Evolutionary conservation across 2,888 invertebrate genomes (phyloP), one percentile per base, ranked within the genome.

Genomic region (Xestia c-nigrum): DNA sequence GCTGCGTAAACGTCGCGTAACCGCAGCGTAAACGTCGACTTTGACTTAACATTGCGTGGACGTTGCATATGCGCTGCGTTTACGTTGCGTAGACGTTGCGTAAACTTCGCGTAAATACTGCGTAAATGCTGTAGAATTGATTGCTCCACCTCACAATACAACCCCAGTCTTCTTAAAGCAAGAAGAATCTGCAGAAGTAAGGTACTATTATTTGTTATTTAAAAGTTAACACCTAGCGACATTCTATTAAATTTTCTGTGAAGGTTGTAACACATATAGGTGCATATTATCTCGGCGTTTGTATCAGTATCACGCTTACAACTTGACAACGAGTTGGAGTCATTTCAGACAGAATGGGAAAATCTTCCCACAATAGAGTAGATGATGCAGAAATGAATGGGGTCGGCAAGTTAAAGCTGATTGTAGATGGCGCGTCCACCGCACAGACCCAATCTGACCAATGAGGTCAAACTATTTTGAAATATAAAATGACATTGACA

Each of bases 121-220:
- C 46, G 46, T 38, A 24, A 21, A 38, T 9, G 64, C 64, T 64
- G 43, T 16, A 43, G 7, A 64, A 43, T 43, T 43, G 1, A n/a
- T 46, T 14, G 38, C 14, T 38, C n/a, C 47, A 64, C 31, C 19
- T 55, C 72, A 40, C 19, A 63, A 47, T 80, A 40, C 46, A 24
- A 9, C 52, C 40, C n/a, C 43, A 43, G 46, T 61, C 65, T 73
- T 72, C 57, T 59, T 59, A 40, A n/a, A 66, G 16, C 38, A 21
- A 65, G 21, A 65, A 19, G 19, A 0, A 43, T 46, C 43, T 10
- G 9, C 65, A 38, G n/a, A 50, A 65, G 14, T 24, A 3, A 65
- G 31, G 59, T 72, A 55, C 9, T 65, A 72, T 59, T 59, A 59
- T 57, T 72, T 65, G 57, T 80, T 31, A 72, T 79, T 24, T 47